Base-by-base conservation (phyloP, 1,140 invertebrate genomes). In the Dendroctonus ponderosae region DNA sequence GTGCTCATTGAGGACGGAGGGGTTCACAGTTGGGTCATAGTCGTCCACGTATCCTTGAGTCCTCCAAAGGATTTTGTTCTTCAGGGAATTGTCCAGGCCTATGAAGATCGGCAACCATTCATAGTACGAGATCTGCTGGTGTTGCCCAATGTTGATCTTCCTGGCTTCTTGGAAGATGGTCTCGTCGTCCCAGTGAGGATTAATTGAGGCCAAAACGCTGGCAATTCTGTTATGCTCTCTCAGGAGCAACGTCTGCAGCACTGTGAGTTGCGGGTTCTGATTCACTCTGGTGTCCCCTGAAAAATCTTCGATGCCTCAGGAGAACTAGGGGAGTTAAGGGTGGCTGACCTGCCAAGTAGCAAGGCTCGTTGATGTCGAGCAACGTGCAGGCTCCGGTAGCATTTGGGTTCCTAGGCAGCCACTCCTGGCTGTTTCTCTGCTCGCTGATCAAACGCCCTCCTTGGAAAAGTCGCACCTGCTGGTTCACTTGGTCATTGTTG, bases 221-320 rank as follows among this genome's bases (percentile, higher is more conserved):
- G 94, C 93, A 14, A 98, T 82, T 50, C 91, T 84, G 79, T 98
- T 98, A 77, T 98, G 96, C 76, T 97, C 91, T 64, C 96, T 82
- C 59, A 96, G 80, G 49, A 93, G 83, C 5, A 97, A 77, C 0
- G 92, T 89, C 71, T 98, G 95, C 0, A 97, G 79, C 5, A 91
- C 80, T 0, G 91, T 87, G 41, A 96, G 75, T 63, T 90, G 87
- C 0, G 91, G 86, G 72, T 92, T 92, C 77, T 97, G 94, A 80
- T 98, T 98, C 0, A 88, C 88, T 66, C 95, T 81, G 37, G 83
- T 80, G 74, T 98, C 95, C 68, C 96, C 94, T 88, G 67, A 43
- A 69, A 73, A 59, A 26, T 58, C 9, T 46, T 9, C 8, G 41
- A 56, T 39, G 11, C 9, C 8, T 56, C 41, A 41, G n/a, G 9